Evolutionary conservation across 2,888 invertebrate species (phyloP), one percentile per base, ranked within the genome.

Genomic region (Latrodectus hesperus): DNA sequence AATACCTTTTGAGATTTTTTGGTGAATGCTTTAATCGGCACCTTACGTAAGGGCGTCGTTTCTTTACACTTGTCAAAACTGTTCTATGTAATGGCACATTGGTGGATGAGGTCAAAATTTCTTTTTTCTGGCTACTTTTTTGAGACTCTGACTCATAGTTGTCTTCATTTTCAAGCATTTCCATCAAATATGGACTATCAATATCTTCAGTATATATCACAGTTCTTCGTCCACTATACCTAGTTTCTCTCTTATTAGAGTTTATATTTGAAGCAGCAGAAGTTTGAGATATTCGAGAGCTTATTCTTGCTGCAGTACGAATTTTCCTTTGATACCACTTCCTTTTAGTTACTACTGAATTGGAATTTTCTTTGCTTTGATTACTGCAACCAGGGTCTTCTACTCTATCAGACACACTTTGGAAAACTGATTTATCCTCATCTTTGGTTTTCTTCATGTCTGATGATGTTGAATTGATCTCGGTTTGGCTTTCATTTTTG

Each of bases 201-300:
- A 91, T 91, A 78, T 92, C 92, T 89, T 92, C 92, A 12, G 89
- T 90, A 89, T 93, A 93, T 11, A 90, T 90, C 10, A 93, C 92
- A 0, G 92, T 92, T 74, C 92, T 90, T 84, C 91, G 91, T 16
- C 93, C 93, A 83, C 91, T 91, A 89, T 92, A 92, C 53, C 86
- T 79, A 17, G 88, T 89, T 76, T 81, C 88, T 52, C 77, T 53
- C 72, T 78, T 84, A 52, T 64, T 65, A 51, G 67, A 12, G 51
- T 49, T 22, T 67, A 26, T 49, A 16, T 51, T 51, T 9, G 71
- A 60, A 26, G 22, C 10, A 6, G 16, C 38, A 9, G 26, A 26
- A 60, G 12, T 80, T 51, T 64, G 49, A 51, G 71, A 72, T 64
- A 64, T 51, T 60, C 80, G 71, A 11, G 38, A 11, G 26, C 81